Evolutionary conservation across 2,113 vertebrate species (phyloP).

Genomic region (Nannospalax galili): DNA sequence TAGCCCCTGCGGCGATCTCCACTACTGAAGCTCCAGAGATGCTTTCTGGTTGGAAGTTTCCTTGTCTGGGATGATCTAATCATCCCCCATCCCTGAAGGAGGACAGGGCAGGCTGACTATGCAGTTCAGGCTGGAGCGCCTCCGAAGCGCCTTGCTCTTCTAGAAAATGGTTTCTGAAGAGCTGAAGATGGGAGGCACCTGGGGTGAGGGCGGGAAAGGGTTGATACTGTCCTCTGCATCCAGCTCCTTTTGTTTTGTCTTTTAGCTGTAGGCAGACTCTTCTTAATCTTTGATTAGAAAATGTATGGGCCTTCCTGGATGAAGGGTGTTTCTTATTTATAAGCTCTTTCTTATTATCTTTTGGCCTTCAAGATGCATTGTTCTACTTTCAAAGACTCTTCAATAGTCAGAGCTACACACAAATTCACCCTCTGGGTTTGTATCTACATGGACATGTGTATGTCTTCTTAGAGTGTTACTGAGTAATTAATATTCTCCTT

Average conservation of each 20-base stretch:
- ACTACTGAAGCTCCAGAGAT: not conserved
- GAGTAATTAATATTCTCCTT: not conserved
- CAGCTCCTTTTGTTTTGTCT: not conserved
- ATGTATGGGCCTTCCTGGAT: not conserved
- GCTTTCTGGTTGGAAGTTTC: not conserved
- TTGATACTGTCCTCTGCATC: not conserved
- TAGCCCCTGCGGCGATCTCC: not conserved
- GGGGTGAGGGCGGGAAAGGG: not conserved
- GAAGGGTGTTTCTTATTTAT: not conserved
- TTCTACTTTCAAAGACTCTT: not conserved
- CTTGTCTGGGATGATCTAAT: not conserved
- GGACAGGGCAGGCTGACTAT: not conserved
- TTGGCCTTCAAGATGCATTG: not conserved
- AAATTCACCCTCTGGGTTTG: not conserved
- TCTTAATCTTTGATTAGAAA: conserved; percentile 25
- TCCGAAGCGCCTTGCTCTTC: not conserved
- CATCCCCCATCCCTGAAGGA: not conserved
- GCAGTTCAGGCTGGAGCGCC: not conserved
- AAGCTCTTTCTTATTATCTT: not conserved
- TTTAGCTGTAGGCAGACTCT: not conserved
- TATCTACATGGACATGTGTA: not conserved
- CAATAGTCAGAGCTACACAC: not conserved
- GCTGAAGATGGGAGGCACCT: not conserved
- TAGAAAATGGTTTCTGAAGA: not conserved
- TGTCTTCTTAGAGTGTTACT: not conserved